These are phyloP conservation scores for Notospermus geniculatus DNA, from an alignment of 1,140 invertebrate genomes.

Conservation along the genomic window DNA sequence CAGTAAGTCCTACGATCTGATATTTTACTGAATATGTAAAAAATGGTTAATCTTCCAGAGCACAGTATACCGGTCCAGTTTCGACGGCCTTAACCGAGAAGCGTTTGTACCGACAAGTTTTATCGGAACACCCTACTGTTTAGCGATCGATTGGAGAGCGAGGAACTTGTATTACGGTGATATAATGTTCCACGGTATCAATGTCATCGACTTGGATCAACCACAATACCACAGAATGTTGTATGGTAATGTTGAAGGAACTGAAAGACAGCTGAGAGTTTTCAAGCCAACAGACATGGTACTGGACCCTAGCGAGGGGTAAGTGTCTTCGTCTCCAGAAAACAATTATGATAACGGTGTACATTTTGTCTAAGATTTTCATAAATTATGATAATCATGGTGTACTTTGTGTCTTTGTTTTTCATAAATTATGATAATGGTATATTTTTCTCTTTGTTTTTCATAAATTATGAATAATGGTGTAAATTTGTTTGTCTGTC, in stretches of 20 bases:
- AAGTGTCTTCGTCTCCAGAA: constrained; percentile 43
- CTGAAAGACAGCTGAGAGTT: constrained; percentile 63
- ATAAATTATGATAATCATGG: no score
- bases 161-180: constrained; percentile 94
- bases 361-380: no score
- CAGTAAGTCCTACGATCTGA: no score
- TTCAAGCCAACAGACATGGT: constrained; percentile 83
- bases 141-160: constrained; percentile 95
- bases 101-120: constrained; percentile 78
- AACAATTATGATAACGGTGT: no score
- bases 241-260: constrained; percentile 85
- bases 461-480: no score
- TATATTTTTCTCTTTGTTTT: no score
- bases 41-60: constrained; percentile 64
- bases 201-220: constrained; percentile 70
- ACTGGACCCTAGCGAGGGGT: constrained; percentile 87
- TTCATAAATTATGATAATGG: no score
- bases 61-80: constrained; percentile 79
- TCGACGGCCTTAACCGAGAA: constrained; percentile 83
- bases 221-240: constrained; percentile 74
- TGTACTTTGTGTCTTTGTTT: no score
- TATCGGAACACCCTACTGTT: constrained; percentile 83
- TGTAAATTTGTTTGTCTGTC: no score
- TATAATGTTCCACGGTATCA: constrained; percentile 85
- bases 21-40: constrained; percentile 14